Conservation (phyloP, 2,797 vertebrate species). For the Pteronotus mesoamericanus region DNA sequence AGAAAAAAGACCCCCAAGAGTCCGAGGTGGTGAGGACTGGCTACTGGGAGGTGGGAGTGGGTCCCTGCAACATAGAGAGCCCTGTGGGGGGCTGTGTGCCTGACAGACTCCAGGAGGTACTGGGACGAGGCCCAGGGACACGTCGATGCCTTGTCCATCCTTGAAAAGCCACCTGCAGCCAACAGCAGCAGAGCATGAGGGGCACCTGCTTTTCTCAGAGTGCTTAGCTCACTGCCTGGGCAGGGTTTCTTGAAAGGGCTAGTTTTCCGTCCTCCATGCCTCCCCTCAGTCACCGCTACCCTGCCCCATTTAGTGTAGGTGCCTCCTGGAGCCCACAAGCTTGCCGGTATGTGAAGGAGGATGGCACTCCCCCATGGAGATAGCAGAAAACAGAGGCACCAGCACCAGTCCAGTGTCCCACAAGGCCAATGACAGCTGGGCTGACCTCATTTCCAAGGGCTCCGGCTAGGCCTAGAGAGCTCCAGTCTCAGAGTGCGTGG, state of each 20-base stretch:
- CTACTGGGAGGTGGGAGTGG: neutral
- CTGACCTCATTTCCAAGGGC: neutral
- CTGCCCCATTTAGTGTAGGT: neutral
- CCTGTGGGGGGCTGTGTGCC: neutral
- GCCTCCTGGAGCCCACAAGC: neutral
- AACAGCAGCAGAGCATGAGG: neutral
- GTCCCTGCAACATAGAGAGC: neutral
- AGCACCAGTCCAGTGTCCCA: neutral
- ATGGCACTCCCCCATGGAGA: too few species aligned
- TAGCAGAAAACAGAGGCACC: neutral
- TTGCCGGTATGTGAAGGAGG: neutral
- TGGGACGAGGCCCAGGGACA: neutral
- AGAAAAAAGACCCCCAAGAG: neutral
- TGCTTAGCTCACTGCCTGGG: neutral
- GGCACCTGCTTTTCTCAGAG: neutral
- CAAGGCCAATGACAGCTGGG: neutral
- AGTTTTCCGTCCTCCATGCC: neutral
- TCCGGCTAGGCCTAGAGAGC: neutral
- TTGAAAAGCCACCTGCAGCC: neutral
- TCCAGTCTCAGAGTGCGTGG: neutral
- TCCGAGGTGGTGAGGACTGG: neutral
- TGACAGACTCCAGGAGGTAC: neutral
- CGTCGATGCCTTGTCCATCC: neutral
- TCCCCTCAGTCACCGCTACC: neutral
- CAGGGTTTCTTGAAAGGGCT: neutral